A percentile compares a stretch with the other conserved stretches of the same genome.
phyloP scores from a whole-genome alignment of 2,888 invertebrate genomes.

The Stenchaetothrips biformis region DNA sequence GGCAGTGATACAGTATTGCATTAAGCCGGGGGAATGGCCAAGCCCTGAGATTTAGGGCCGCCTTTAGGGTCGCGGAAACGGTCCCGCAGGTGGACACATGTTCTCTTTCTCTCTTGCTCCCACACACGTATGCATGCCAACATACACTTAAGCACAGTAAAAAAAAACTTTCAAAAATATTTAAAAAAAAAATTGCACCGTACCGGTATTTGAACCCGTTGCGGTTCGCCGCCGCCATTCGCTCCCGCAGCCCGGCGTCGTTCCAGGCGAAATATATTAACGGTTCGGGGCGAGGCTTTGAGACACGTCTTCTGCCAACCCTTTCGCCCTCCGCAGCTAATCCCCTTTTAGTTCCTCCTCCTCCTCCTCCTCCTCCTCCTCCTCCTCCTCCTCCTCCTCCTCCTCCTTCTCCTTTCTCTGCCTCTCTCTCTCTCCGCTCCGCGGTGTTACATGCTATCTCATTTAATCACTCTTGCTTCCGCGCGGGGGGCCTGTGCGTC shows the following conservation, averaged over 20 bases:
- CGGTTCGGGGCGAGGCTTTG: neutral
- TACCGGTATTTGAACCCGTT: too few species aligned
- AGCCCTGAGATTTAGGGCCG: too few species aligned
- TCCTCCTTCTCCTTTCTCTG: neutral
- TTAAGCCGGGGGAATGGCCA: too few species aligned
- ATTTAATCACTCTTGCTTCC: conserved; percentile 20
- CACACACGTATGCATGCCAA: too few species aligned
- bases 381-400: neutral
- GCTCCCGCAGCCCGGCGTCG: neutral
- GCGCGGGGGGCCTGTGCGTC: neutral
- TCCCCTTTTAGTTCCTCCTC: neutral
- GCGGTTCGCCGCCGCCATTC: too few species aligned
- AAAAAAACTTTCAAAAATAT: too few species aligned
- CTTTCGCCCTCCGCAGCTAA: neutral
- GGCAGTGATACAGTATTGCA: too few species aligned
- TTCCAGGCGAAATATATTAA: neutral
- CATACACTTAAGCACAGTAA: too few species aligned
- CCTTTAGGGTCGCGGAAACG: too few species aligned
- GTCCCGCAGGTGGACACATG: too few species aligned
- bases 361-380: neutral
- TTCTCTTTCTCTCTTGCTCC: too few species aligned
- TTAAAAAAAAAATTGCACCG: too few species aligned
- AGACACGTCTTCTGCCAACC: neutral
- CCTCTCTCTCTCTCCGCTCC: neutral
- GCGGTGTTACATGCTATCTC: neutral